Evolutionary conservation across 1,140 invertebrate species (phyloP).

Genomic region (Arion vulgaris): DNA sequence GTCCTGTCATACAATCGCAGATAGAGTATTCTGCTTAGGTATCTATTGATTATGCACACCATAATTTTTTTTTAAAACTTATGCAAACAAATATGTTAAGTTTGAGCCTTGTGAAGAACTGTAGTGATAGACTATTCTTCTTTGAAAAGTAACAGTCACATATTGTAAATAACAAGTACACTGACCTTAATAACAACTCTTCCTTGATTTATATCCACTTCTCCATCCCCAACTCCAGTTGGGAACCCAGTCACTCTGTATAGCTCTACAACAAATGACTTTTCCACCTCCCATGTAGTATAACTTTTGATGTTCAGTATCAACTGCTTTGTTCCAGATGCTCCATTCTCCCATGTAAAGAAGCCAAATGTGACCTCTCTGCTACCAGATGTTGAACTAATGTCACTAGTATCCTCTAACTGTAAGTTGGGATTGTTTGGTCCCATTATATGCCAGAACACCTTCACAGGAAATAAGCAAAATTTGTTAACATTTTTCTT

Average conservation of each 20-base stretch:
- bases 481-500: background rate
- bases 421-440: constrained; percentile 61
- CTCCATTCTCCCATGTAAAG: constrained; percentile 58
- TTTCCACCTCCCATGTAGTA: constrained; percentile 66
- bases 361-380: constrained; percentile 56
- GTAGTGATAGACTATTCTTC: too few relatives aligned
- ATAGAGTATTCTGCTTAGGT: too few relatives aligned
- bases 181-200: constrained; percentile 62
- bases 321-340: constrained; percentile 59
- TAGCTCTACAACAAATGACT: constrained; percentile 63
- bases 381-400: constrained; percentile 49
- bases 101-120: too few relatives aligned
- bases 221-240: constrained; percentile 54
- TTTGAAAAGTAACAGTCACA: too few relatives aligned
- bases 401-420: constrained; percentile 62
- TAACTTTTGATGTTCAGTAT: constrained; percentile 62
- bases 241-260: constrained; percentile 55
- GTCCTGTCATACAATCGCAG: too few relatives aligned
- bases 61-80: too few relatives aligned
- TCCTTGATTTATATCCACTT: constrained; percentile 55
- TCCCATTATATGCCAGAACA: constrained; percentile 68
- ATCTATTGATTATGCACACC: too few relatives aligned
- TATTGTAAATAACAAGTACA: background rate
- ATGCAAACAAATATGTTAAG: too few relatives aligned
- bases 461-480: constrained; percentile 43